phyloP scores from a whole-genome alignment of 1,140 invertebrate species.

The Habropoda laboriosa region DNA sequence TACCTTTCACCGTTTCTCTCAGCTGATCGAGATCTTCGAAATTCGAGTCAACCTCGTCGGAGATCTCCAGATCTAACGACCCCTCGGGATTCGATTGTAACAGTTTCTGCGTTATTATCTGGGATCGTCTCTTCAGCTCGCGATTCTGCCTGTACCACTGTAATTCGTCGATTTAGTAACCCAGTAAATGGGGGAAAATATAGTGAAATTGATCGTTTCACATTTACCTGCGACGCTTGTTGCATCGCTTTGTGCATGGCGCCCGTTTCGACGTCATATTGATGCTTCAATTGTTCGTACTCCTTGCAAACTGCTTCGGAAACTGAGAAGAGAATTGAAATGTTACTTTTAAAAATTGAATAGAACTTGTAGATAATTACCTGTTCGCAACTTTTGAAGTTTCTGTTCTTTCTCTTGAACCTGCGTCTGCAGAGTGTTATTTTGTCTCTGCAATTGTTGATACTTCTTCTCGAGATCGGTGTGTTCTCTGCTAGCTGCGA shows the following conservation, averaged over 20 bases:
- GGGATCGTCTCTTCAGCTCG: constrained; percentile 85
- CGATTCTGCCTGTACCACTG: constrained; percentile 90
- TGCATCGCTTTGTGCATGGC: constrained; percentile 86
- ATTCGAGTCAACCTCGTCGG: constrained; percentile 82
- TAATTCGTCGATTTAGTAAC: constrained; percentile 71
- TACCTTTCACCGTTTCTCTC: constrained; percentile 84
- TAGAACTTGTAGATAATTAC: constrained; percentile 58
- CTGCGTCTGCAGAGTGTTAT: constrained; percentile 83
- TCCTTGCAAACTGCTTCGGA: constrained; percentile 88
- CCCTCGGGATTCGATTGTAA: constrained; percentile 76
- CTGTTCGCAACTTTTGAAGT: constrained; percentile 83
- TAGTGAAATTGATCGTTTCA: background rate
- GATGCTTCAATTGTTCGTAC: constrained; percentile 87
- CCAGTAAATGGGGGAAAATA: background rate
- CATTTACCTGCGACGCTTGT: constrained; percentile 80
- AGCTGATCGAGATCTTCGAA: constrained; percentile 86
- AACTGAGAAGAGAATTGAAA: constrained; percentile 75
- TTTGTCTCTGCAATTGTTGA: constrained; percentile 83
- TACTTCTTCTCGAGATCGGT: constrained; percentile 84
- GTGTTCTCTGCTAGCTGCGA: constrained; percentile 83
- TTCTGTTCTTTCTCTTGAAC: constrained; percentile 84
- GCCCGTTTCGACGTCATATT: constrained; percentile 87
- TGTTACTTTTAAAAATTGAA: background rate
- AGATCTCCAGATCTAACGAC: constrained; percentile 70
- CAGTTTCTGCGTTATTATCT: constrained; percentile 83